Base-by-base conservation (phyloP, 2,888 invertebrate genomes). In the Physocephala rufipes region DNA sequence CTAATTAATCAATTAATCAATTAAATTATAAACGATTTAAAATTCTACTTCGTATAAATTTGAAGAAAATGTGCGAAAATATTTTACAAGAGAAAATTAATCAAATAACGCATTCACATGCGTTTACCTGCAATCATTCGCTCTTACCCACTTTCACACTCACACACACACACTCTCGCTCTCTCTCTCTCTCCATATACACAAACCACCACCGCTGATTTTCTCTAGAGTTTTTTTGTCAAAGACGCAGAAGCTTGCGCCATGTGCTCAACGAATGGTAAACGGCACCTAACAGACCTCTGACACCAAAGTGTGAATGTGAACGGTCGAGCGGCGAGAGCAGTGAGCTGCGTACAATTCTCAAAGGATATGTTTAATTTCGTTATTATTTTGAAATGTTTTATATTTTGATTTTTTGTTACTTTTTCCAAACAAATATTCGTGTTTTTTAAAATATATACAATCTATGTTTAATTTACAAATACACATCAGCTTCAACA, bases 301-400 rank as follows among this genome's bases (percentile, higher is more conserved):
- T n/a, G n/a, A n/a, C n/a, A n/a, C n/a, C n/a, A n/a, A n/a, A n/a
- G n/a, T n/a, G n/a, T n/a, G n/a, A n/a, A n/a, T n/a, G n/a, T 16
- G 49, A 26, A 21, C 12, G 21, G 15, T n/a, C 45, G 36, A 36
- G 16, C 51, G 36, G 21, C 28, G 67, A 9, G 13, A 16, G 30
- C 28, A 55, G 53, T 67, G 67, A 58, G 67, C 67, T 67, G 59
- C 55, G 19, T 67, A 16, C 30, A 62, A 62, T 36, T 30, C 30
- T 36, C 36, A 36, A 36, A 36, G 49, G 68, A 68, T 68, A 68
- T 62, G 68, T 68, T 68, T 1, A 21, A 16, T 55, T 67, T 64
- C 64, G 24, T 47, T 19, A 13, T 1, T 21, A 12, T 21, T n/a
- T 21, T 12, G 49, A 36, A 2, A 16, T 19, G n/a, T 49, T 49